Base-by-base conservation (phyloP, 2,113 vertebrate genomes). In the Hippocampus abdominalis region DNA sequence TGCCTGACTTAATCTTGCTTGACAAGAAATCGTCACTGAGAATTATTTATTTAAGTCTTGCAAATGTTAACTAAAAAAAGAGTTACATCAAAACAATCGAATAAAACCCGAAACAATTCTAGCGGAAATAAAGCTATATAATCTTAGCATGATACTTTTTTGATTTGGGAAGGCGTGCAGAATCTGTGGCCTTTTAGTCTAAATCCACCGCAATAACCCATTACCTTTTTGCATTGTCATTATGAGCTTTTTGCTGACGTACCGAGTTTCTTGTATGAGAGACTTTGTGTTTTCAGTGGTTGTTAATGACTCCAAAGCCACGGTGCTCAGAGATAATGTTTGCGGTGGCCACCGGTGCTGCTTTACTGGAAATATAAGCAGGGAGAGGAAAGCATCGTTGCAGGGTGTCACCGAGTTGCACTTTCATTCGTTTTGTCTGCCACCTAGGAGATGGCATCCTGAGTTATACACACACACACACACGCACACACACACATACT, bases 381-480 rank as follows among this genome's bases (percentile, higher is more conserved):
- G n/a, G n/a, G 3, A 48, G 36, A 51, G 61, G 70, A 16, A 69
- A 15, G 49, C 51, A 53, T 57, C 7, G 71, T 44, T 63, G 69
- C 39, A 0, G 40, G 42, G 23, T 64, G 69, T 82, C 48, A 25
- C 15, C 11, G 72, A 62, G 23, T 75, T 51, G 48, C 15, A 66
- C 9, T 64, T 27, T 36, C 78, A 74, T 83, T 68, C 15, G 64
- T 71, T 76, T 80, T 65, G 48, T 74, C 39, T 63, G 18, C 70
- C 29, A 2, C 16, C 51, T 62, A 44, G 49, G 25, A 59, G 29
- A 44, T 71, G n/a, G 23, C 27, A 7, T 16, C 39, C 9, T 48
- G 36, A n/a, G 32, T 48, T 36, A 6, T 27, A 36, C 29, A 69
- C 49, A 32, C 20, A 66, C 11, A 66, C 32, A 36, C 32, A 36